These are phyloP conservation scores for Schlechtendalia chinensis DNA, from an alignment of 1,140 invertebrate genomes.

Conservation along the genomic window DNA sequence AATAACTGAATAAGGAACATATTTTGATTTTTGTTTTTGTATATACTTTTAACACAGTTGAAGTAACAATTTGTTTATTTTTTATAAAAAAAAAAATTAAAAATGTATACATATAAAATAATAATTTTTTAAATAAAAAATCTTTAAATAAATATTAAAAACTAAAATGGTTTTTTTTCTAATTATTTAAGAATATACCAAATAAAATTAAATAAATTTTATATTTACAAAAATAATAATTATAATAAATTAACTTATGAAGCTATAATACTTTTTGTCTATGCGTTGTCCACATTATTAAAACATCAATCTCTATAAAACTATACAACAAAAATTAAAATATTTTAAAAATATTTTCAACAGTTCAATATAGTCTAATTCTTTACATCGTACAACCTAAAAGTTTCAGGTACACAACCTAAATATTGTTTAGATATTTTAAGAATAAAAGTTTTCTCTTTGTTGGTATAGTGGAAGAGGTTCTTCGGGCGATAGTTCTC, in stretches of 20 bases:
- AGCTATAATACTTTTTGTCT: neutral
- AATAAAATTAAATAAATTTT: slow-evolving; percentile 29
- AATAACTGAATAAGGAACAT: slow-evolving; percentile 14
- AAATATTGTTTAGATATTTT: slow-evolving; percentile 53
- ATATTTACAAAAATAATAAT: slow-evolving; percentile 39
- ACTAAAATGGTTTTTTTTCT: slow-evolving; percentile 1
- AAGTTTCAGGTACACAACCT: slow-evolving; percentile 27
- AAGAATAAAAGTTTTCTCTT: slow-evolving; percentile 79
- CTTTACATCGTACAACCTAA: slow-evolving; percentile 42
- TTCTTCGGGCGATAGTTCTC: slow-evolving; percentile 65
- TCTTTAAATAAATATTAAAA: slow-evolving; percentile 29
- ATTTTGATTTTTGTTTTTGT: slow-evolving; percentile 24
- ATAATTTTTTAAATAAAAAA: slow-evolving; percentile 31
- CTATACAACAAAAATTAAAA: slow-evolving; percentile 46
- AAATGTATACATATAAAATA: neutral
- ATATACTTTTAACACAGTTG: slow-evolving; percentile 23
- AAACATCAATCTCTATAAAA: slow-evolving; percentile 48
- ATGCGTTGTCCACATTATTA: slow-evolving; percentile 13
- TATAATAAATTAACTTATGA: slow-evolving; percentile 38
- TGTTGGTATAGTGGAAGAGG: slow-evolving; percentile 78
- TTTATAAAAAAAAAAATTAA: neutral
- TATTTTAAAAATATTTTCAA: slow-evolving; percentile 42
- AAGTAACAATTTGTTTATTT: slow-evolving; percentile 40
- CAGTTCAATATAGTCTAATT: slow-evolving; percentile 39
- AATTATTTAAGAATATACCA: neutral